Conservation (phyloP, 2,797 vertebrate species). For the Argyrosomus regius region DNA sequence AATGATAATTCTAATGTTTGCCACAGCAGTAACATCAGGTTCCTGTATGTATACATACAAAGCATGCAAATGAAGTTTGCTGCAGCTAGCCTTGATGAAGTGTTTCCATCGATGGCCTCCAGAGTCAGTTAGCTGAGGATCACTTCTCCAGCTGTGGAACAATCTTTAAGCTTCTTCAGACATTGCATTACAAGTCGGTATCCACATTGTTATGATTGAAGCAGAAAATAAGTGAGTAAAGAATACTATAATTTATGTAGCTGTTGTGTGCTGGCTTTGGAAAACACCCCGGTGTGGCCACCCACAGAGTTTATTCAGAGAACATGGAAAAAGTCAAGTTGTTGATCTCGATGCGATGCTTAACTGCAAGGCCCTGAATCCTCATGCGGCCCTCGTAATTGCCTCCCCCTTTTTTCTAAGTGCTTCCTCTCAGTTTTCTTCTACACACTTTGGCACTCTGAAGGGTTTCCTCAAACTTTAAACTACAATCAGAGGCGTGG, state of each 20-base stretch:
- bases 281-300: too few relatives aligned
- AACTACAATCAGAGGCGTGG: neutral
- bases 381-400: neutral
- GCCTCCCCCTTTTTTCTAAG: neutral
- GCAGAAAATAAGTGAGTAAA: neutral
- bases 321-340: neutral
- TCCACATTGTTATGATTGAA: neutral
- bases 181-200: neutral
- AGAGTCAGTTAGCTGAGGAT: neutral
- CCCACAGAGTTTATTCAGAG: constrained; percentile 10
- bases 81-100: neutral
- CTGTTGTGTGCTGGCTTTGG: neutral
- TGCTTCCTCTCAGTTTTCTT: constrained; percentile 6
- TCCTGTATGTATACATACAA: neutral
- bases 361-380: neutral
- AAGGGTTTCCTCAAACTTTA: neutral
- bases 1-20: neutral
- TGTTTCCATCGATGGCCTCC: neutral
- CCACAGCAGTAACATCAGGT: neutral
- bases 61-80: neutral
- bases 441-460: neutral
- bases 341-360: constrained; percentile 12
- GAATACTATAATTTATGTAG: neutral
- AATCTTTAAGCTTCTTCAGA: neutral
- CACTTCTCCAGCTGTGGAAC: constrained; percentile 1